These are phyloP conservation scores for Theretra japonica DNA, from an alignment of 2,888 invertebrate genomes.

Conservation along the genomic window DNA sequence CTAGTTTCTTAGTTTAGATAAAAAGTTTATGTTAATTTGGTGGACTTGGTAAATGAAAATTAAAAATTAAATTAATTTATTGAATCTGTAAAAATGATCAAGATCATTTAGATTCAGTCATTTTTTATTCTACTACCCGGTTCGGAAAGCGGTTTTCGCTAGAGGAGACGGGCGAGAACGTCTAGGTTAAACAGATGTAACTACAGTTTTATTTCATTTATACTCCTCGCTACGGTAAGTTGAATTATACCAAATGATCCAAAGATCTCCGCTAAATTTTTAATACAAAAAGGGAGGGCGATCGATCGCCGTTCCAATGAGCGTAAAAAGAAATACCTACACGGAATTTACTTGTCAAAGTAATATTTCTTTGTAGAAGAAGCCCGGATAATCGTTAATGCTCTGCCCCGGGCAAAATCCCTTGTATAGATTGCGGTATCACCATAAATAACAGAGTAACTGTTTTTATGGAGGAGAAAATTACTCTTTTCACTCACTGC, in stretches of 20 bases:
- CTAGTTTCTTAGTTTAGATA: too few relatives aligned
- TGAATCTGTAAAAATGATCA: too few relatives aligned
- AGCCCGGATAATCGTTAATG: conserved; percentile 80
- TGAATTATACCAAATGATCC: conserved; percentile 22
- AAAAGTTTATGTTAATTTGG: too few relatives aligned
- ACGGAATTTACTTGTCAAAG: conserved; percentile 77
- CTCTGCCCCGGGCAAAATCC: conserved; percentile 76
- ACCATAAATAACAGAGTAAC: conserved; percentile 82
- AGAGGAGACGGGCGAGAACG: too few relatives aligned
- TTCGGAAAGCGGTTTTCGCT: too few relatives aligned
- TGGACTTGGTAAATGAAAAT: too few relatives aligned
- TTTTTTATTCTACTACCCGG: too few relatives aligned
- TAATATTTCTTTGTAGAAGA: conserved; percentile 77
- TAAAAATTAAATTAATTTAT: too few relatives aligned
- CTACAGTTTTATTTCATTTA: too few relatives aligned
- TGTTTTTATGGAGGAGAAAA: conserved; percentile 82
- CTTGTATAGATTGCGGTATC: conserved; percentile 82
- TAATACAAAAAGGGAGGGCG: conserved; percentile 6
- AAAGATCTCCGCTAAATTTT: conserved; percentile 24
- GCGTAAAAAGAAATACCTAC: conserved; percentile 66
- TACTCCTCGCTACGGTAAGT: too few relatives aligned
- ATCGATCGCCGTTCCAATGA: conserved; percentile 50
- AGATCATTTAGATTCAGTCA: too few relatives aligned
- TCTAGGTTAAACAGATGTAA: too few relatives aligned
- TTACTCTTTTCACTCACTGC: conserved; percentile 77